Conservation (phyloP, 2,797 vertebrate genomes). For the Varecia variegata region DNA sequence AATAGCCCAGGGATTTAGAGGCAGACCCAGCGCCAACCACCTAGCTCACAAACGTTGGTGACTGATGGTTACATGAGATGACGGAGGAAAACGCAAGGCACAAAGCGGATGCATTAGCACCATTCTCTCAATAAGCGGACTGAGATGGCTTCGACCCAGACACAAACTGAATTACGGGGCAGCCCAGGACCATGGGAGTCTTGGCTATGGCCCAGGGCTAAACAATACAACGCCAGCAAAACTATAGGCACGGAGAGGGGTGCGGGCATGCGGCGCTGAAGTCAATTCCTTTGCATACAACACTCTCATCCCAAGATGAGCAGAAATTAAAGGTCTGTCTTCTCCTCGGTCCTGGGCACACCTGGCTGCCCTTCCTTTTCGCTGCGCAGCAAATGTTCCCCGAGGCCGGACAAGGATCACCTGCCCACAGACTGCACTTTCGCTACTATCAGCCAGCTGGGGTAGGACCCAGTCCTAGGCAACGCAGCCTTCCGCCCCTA, state of each 20-base stretch:
- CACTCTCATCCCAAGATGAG: neutral
- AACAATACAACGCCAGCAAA: neutral
- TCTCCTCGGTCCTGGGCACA: neutral
- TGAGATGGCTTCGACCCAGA: neutral
- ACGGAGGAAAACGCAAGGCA: neutral
- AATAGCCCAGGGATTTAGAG: neutral
- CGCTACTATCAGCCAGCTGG: fast-evolving
- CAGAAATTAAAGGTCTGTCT: neutral
- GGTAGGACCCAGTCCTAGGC: fast-evolving
- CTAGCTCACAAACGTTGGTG: neutral
- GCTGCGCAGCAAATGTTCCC: fast-evolving
- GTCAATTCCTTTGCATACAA: neutral
- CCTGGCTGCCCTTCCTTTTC: neutral
- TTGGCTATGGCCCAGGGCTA: neutral
- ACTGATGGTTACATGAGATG: neutral
- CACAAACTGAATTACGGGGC: neutral
- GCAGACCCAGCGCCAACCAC: neutral
- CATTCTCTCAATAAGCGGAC: neutral
- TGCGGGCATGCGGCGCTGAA: neutral
- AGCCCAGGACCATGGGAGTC: neutral
- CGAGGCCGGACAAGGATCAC: fast-evolving
- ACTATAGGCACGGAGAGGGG: neutral
- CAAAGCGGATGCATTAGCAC: neutral
- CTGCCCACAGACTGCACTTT: fast-evolving
- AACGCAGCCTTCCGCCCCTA: neutral